Base-by-base conservation (phyloP, 2,797 vertebrate species). In the Chloroceryle inda region DNA sequence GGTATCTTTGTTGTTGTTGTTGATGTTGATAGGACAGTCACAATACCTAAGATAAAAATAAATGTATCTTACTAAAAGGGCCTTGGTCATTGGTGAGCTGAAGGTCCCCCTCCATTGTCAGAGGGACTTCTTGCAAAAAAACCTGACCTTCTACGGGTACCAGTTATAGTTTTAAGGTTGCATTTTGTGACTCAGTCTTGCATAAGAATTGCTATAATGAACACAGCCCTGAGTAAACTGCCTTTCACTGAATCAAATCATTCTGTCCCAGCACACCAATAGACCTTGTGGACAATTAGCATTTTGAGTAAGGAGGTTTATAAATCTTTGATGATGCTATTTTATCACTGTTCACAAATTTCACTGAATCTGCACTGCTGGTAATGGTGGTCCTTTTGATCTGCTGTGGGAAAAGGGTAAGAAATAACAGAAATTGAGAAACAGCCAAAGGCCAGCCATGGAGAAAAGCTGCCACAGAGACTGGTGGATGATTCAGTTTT, bases 401-500 rank as follows among this genome's bases (percentile, higher is more conserved):
- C 20, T 23, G 49, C 59, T 75, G 24, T 23, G 11, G 53, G 8
- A 47, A 86, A 86, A 73, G 35, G 16, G 37, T 24, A 45, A 81
- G 72, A 85, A 85, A 31, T 4, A 40, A 9, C 33, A 83, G 85
- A 92, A 89, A 83, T 3, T 74, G 58, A 85, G 67, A 91, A 63
- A 37, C 5, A 80, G 44, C 31, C 56, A 58, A 80, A 96, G 83
- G 71, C 66, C 38, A 90, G 45, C 55, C 83, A 82, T 78, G 40
- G 58, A 79, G 47, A 82, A 81, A 92, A 63, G 38, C 73, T 94
- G 59, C 73, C 40, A 49, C 16, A 63, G 66, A 83, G 35, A 52
- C 69, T 78, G 74, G 37, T 63, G 47, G 55, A 93, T 92, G 95
- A 94, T 78, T 94, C 94, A 42, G 73, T 86, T 94, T 90, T 94